Percentiles rank a stretch among this genome's conserved stretches.
These are phyloP conservation scores for Seira musarum DNA, from an alignment of 2,888 invertebrate species.

Conservation along the genomic window DNA sequence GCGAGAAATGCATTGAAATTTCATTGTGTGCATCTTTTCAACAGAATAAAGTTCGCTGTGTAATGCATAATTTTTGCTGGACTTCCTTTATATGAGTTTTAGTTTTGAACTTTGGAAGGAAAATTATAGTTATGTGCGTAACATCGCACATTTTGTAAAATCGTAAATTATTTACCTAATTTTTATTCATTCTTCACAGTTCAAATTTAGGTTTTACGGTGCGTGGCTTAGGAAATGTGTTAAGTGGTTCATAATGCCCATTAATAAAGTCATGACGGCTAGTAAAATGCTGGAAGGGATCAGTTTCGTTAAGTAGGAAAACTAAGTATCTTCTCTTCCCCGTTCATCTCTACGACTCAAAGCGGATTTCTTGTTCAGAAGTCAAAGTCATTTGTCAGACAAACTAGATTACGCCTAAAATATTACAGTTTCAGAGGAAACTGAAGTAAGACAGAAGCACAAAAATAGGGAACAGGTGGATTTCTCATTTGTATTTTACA, in stretches of 20 bases:
- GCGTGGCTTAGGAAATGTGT: not conserved
- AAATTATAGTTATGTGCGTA: not conserved
- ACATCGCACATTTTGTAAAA: not conserved
- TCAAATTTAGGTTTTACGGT: not conserved
- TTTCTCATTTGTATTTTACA: slow-evolving; percentile 46
- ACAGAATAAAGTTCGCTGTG: not conserved
- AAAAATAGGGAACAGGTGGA: slow-evolving; percentile 48
- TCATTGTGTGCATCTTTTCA: not conserved
- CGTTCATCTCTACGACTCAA: not conserved
- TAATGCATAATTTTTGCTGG: not conserved
- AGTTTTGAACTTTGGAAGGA: not conserved
- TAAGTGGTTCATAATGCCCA: not conserved
- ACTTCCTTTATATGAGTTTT: not conserved
- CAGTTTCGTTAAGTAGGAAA: not conserved
- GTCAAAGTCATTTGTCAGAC: slow-evolving; percentile 45
- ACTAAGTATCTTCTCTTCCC: not conserved
- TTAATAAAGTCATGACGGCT: not conserved
- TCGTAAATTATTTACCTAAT: not conserved
- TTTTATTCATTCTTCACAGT: not conserved
- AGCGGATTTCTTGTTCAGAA: not conserved
- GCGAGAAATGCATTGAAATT: not conserved
- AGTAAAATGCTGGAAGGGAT: not conserved
- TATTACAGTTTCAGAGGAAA: slow-evolving; percentile 47
- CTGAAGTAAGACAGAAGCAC: not conserved
- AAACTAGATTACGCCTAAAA: not conserved